Evolutionary conservation across 2,797 vertebrate species (phyloP).

Genomic region (Setipinna tenuifilis): DNA sequence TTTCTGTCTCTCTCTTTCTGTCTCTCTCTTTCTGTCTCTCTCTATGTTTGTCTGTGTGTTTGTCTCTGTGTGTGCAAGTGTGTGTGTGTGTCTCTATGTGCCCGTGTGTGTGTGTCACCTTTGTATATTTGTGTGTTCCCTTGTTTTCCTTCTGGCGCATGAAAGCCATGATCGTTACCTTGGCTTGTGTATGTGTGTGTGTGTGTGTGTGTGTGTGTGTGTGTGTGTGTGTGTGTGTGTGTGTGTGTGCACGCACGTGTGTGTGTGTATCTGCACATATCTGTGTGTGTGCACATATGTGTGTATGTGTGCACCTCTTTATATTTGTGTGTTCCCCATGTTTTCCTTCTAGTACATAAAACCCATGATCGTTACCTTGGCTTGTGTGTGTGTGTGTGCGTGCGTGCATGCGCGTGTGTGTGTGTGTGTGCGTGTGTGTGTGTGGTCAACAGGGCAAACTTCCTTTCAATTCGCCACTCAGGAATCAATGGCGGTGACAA

Average conservation of each 20-base stretch:
- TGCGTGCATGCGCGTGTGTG: not conserved
- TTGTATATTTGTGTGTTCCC: too few relatives aligned
- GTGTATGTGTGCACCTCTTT: too few relatives aligned
- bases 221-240: slow-evolving; percentile 18
- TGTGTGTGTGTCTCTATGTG: too few relatives aligned
- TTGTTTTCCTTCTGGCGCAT: too few relatives aligned
- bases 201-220: slow-evolving; percentile 11
- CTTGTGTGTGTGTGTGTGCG: not conserved
- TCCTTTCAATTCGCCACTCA: not conserved
- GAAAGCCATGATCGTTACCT: too few relatives aligned
- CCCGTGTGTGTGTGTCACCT: too few relatives aligned
- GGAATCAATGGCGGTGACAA: not conserved
- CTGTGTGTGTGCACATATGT: not conserved
- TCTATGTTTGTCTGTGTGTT: too few relatives aligned
- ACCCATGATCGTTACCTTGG: too few relatives aligned
- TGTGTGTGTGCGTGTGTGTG: not conserved
- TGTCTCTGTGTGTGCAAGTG: too few relatives aligned
- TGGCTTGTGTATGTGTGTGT: not conserved
- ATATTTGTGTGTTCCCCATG: too few relatives aligned
- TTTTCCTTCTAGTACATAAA: too few relatives aligned
- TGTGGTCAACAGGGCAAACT: not conserved
- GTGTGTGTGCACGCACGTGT: slow-evolving; percentile 20
- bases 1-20: not conserved
- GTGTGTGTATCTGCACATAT: slow-evolving; percentile 39
- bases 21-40: too few relatives aligned